Evolutionary conservation across 2,797 vertebrate species (phyloP), one percentile per base, ranked within the genome.

Genomic region (Leptodactylus fallax): DNA sequence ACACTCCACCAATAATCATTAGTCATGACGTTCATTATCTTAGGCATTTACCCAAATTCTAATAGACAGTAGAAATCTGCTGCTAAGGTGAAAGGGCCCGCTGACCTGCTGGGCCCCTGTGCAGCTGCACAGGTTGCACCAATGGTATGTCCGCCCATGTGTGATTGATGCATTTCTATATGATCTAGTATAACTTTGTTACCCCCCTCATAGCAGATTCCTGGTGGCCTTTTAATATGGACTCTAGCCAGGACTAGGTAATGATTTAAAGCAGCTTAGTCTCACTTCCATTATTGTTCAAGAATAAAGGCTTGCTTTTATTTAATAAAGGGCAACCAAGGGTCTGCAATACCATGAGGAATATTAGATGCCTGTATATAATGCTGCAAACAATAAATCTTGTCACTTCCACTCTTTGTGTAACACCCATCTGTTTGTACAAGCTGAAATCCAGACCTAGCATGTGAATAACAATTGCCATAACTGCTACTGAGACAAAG

Each of bases 401-500:
- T 65, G 69, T 82, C 51, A 13, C 67, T 53, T 81, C 61, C 21
- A 60, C 23, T 87, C 85, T 84, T 84, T 74, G 69, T 84, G 27
- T 60, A 84, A 84, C 53, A 74, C 69, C 71, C 55, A 61, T 76
- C 51, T 72, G 69, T 74, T 74, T 61, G 69, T 19, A 71, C 63
- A 72, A 86, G 65, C 78, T 87, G 67, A 74, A 87, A 81, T 84
- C 76, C 76, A 88, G 82, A 83, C 83, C 11, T 81, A 77, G 74
- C 65, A 79, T 87, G 56, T 76, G 69, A 80, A 53, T 10, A 61
- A 6, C 36, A 85, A 88, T 56, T 72, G 82, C 63, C 25, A 71
- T 12, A 72, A 25, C 81, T 80, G 87, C 87, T 88, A 88, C 83
- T 85, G 83, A 88, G 78, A 81, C 83, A 85, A 88, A 88, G 87